phyloP scores from a whole-genome alignment of 1,140 invertebrate species.

The Drosophila biarmipes region DNA sequence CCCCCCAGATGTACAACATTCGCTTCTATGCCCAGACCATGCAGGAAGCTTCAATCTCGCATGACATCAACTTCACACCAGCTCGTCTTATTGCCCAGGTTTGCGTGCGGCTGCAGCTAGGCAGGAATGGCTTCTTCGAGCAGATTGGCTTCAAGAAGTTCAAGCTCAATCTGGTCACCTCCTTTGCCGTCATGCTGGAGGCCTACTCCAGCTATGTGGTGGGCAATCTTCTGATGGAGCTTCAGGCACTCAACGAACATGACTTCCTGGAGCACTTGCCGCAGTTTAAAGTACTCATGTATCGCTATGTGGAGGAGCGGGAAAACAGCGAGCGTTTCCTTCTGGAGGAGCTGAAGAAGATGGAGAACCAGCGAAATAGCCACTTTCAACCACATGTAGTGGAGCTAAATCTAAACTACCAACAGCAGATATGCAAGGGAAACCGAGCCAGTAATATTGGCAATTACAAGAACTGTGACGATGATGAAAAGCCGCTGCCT shows the following conservation, averaged over 20 bases:
- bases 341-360: constrained; percentile 61
- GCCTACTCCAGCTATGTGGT: constrained; percentile 76
- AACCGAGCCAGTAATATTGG: constrained; percentile 80
- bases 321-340: constrained; percentile 71
- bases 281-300: constrained; percentile 63
- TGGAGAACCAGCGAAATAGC: constrained; percentile 63
- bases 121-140: constrained; percentile 70
- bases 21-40: constrained; percentile 71
- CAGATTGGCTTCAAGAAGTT: constrained; percentile 65
- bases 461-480: constrained; percentile 75
- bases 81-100: constrained; percentile 73
- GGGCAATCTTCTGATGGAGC: constrained; percentile 71
- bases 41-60: constrained; percentile 41
- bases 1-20: constrained; percentile 72
- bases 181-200: constrained; percentile 74
- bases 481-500: constrained; percentile 52
- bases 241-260: constrained; percentile 73
- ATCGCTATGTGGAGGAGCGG: constrained; percentile 68
- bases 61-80: constrained; percentile 57
- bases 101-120: constrained; percentile 56
- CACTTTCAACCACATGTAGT: constrained; percentile 55
- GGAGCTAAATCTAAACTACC: constrained; percentile 65
- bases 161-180: constrained; percentile 48
- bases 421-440: constrained; percentile 75
- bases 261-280: constrained; percentile 58